These are phyloP conservation scores for Polypedilum pembai DNA, from an alignment of 1,140 invertebrate species.

Conservation along the genomic window DNA sequence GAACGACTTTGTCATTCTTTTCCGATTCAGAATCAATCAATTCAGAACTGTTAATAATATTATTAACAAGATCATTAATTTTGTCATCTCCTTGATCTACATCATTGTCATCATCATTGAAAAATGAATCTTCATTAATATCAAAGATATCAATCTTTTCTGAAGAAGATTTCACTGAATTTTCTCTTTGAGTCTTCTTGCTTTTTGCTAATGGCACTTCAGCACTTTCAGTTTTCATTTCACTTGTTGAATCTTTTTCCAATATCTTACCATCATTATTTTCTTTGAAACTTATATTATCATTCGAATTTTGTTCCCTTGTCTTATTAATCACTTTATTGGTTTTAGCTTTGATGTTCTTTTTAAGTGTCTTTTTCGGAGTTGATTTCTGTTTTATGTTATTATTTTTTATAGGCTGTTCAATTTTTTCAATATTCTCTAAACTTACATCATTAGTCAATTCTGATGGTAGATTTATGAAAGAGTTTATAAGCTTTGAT, in stretches of 20 bases:
- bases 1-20: not conserved
- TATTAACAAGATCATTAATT: slow-evolving; percentile 21
- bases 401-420: not conserved
- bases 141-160: not conserved
- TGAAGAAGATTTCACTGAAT: not conserved
- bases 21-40: not conserved
- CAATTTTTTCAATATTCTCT: not conserved
- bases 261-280: not conserved
- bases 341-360: not conserved
- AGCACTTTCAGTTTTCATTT: not conserved
- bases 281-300: not conserved
- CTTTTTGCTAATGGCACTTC: not conserved
- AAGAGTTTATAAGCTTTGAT: not conserved
- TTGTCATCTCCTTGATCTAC: not conserved
- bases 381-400: not conserved
- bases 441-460: not conserved
- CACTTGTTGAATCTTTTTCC: not conserved
- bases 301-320: not conserved
- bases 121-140: slow-evolving; percentile 1
- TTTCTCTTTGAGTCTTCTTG: not conserved
- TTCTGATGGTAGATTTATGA: not conserved
- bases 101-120: not conserved
- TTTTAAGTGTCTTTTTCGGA: not conserved
- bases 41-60: slow-evolving; percentile 1
- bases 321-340: not conserved